Percentiles rank a stretch among this genome's conserved stretches.
Conservation (phyloP, 2,888 invertebrate species). For the Carterocephalus palaemon region DNA sequence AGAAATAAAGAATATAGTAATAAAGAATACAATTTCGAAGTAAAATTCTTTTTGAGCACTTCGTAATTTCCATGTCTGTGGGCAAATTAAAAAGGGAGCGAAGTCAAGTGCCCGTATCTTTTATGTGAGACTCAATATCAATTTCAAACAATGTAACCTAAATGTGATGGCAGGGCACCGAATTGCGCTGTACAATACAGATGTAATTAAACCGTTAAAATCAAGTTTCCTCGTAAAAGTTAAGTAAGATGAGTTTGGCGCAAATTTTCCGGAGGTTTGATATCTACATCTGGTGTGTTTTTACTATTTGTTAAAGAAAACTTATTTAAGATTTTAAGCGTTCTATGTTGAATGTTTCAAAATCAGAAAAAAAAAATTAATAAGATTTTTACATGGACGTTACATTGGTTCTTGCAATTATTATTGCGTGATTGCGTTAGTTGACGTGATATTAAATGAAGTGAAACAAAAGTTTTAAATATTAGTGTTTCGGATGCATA, state of each 20-base stretch:
- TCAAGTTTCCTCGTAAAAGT: constrained; percentile 59
- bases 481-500: no score
- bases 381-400: no score
- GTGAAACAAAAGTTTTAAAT: no score
- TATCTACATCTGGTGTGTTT: no score
- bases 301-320: constrained; percentile 14
- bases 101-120: constrained; percentile 55
- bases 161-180: constrained; percentile 54
- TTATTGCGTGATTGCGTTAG: no score
- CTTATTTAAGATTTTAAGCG: no score
- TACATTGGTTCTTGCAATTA: no score
- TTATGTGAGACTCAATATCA: constrained; percentile 58
- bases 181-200: constrained; percentile 60
- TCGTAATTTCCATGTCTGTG: constrained; percentile 51
- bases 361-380: no score
- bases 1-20: no score
- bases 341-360: no score
- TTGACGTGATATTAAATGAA: no score
- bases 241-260: constrained; percentile 42
- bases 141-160: constrained; percentile 67
- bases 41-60: constrained; percentile 38
- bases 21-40: constrained; percentile 37
- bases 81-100: constrained; percentile 53
- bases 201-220: constrained; percentile 68
- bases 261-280: constrained; percentile 57